Percentiles rank a stretch among this genome's conserved stretches.
These are phyloP conservation scores for Dryocosmus kuriphilus DNA, from an alignment of 2,888 invertebrate species.

Conservation along the genomic window DNA sequence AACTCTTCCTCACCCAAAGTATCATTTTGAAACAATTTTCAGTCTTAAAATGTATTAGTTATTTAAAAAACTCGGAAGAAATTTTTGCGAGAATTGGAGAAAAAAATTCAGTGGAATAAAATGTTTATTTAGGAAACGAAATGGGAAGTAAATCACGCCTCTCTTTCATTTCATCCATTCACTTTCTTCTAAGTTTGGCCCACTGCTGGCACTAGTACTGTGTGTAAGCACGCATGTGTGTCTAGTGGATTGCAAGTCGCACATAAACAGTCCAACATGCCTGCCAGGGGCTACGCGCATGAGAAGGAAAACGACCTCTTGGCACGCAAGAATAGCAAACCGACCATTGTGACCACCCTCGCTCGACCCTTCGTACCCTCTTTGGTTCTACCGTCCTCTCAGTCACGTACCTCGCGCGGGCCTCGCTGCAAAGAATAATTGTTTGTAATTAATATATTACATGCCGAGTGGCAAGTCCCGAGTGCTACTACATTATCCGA, in stretches of 20 bases:
- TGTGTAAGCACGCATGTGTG: constrained; percentile 8
- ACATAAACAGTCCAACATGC: constrained; percentile 32
- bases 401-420: constrained; percentile 54
- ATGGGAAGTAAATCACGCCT: constrained; percentile 6
- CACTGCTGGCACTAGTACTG: background rate
- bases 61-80: too few species aligned
- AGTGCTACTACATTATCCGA: constrained; percentile 65
- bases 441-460: constrained; percentile 75
- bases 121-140: background rate
- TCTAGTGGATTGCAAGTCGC: constrained; percentile 19
- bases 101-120: too few species aligned
- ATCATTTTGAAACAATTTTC: too few species aligned
- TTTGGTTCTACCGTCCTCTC: constrained; percentile 51
- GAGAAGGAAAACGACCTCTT: constrained; percentile 66
- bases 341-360: constrained; percentile 66
- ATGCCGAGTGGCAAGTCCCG: constrained; percentile 65
- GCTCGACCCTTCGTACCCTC: constrained; percentile 49
- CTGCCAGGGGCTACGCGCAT: constrained; percentile 34
- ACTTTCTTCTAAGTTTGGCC: background rate
- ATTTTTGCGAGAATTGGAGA: too few species aligned
- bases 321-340: constrained; percentile 72
- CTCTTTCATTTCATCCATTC: background rate
- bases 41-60: too few species aligned
- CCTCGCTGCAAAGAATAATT: constrained; percentile 68
- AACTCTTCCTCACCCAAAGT: too few species aligned